phyloP scores from a whole-genome alignment of 2,113 vertebrate genomes.

The Tychaedon coryphoeus region DNA sequence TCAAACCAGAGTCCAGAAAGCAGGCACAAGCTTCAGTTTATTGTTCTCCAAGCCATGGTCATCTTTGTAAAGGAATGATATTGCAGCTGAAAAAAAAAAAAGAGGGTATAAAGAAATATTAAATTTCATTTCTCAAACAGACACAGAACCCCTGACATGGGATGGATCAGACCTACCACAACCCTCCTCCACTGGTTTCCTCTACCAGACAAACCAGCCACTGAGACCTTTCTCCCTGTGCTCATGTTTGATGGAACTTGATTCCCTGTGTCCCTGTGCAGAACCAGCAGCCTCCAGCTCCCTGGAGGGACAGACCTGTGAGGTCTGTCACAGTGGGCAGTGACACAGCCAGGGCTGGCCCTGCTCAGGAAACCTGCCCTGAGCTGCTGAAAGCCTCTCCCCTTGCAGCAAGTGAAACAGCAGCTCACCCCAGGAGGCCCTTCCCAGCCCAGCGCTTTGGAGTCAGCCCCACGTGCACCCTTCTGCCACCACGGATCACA shows the following conservation, averaged over 20 bases:
- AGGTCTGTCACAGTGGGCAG: not conserved
- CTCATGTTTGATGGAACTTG: fast-evolving
- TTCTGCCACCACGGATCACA: constrained; percentile 81
- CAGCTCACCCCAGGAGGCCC: constrained; percentile 88
- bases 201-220: not conserved
- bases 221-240: not conserved
- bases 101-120: not conserved
- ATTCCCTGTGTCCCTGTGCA: not conserved
- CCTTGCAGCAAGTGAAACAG: fast-evolving
- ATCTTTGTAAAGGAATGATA: constrained; percentile 78
- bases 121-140: not conserved
- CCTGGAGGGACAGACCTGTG: not conserved
- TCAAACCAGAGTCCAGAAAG: not conserved
- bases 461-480: constrained; percentile 81
- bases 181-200: not conserved
- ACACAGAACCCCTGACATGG: not conserved
- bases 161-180: not conserved
- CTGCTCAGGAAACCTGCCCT: not conserved
- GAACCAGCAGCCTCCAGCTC: not conserved
- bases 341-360: not conserved
- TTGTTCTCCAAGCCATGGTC: not conserved
- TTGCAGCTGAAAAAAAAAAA: constrained; percentile 73
- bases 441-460: constrained; percentile 90
- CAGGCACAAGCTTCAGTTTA: not conserved
- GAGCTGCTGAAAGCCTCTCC: not conserved